Conservation (phyloP, 2,113 vertebrate species). For the Junco hyemalis region DNA sequence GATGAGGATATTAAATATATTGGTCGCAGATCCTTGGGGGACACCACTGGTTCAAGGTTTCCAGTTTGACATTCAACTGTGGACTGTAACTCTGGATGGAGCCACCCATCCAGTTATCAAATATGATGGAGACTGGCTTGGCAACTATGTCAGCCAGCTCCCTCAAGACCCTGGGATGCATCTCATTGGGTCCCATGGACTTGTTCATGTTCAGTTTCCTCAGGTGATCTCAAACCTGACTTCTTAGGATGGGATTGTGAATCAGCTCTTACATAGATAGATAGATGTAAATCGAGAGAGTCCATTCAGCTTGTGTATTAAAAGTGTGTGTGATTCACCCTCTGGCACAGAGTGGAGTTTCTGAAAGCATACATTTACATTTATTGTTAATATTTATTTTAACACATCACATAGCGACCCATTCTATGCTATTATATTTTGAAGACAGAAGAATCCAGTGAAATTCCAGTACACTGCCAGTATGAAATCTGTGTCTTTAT, state of each 20-base stretch:
- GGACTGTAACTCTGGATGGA: background rate
- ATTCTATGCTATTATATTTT: background rate
- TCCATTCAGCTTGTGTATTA: background rate
- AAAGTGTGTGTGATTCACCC: background rate
- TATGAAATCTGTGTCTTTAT: background rate
- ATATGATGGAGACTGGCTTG: background rate
- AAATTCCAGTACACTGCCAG: background rate
- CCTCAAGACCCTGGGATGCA: background rate
- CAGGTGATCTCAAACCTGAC: background rate
- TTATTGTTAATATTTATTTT: background rate
- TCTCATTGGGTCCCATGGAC: background rate
- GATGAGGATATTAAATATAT: background rate
- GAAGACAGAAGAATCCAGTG: background rate
- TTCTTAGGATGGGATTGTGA: rapidly evolving
- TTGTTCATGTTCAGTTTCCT: background rate
- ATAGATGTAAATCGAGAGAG: background rate
- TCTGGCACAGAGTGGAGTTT: background rate
- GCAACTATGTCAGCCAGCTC: background rate
- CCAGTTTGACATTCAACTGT: background rate
- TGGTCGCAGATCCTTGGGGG: background rate
- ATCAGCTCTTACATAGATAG: background rate
- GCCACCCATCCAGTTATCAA: background rate
- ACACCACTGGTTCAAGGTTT: background rate
- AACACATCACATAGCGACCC: background rate
- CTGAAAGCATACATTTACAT: background rate